phyloP scores from a whole-genome alignment of 2,797 vertebrate species.

The Pseudomugil tenellus region DNA sequence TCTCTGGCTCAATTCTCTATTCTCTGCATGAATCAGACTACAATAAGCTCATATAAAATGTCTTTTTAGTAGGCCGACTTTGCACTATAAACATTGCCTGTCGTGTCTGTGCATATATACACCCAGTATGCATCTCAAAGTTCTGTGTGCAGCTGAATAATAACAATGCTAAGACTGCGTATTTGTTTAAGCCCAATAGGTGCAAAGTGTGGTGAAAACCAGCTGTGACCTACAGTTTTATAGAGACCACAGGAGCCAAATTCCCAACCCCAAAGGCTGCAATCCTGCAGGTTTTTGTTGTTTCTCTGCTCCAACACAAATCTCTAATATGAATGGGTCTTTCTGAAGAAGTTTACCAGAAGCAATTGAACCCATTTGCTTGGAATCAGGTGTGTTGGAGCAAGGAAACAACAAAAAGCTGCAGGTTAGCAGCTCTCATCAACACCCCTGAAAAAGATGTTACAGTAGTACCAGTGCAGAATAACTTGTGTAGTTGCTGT shows the following conservation, averaged over 20 bases:
- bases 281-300: too few relatives aligned
- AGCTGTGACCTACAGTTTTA: background rate
- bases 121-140: constrained; percentile 25
- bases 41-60: constrained; percentile 29
- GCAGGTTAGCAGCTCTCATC: too few relatives aligned
- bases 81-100: constrained; percentile 40
- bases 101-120: constrained; percentile 28
- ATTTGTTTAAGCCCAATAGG: background rate
- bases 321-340: too few relatives aligned
- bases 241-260: background rate
- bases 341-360: too few relatives aligned
- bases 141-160: constrained; percentile 16
- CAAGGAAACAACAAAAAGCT: too few relatives aligned
- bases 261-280: too few relatives aligned
- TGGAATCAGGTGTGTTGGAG: too few relatives aligned
- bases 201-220: background rate
- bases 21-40: background rate
- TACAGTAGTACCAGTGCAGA: background rate
- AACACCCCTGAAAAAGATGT: too few relatives aligned
- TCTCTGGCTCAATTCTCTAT: constrained; percentile 15
- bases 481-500: background rate
- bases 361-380: too few relatives aligned
- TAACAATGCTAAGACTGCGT: constrained; percentile 1
- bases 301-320: too few relatives aligned
- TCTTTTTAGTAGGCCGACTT: constrained; percentile 11